Evolutionary conservation across 2,113 vertebrate species (phyloP).

Genomic region (Ibidorhyncha struthersii): DNA sequence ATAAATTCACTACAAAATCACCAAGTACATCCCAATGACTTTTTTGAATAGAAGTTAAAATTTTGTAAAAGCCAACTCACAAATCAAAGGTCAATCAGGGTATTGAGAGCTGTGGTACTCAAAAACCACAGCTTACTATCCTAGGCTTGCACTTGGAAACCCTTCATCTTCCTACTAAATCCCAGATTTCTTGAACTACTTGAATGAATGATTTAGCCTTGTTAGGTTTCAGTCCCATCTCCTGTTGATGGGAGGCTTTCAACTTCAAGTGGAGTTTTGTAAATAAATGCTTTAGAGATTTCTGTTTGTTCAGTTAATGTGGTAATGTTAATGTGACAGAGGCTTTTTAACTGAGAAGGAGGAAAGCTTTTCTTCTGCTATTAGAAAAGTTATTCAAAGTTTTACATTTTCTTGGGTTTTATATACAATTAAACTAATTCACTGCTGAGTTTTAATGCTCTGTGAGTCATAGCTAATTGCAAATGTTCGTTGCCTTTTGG

Average conservation of each 20-base stretch:
- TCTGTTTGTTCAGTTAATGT: neutral
- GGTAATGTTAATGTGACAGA: neutral
- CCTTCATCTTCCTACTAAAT: neutral
- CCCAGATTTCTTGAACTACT: neutral
- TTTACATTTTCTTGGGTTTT: neutral
- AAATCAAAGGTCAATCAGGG: neutral
- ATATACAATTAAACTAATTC: constrained; percentile 52
- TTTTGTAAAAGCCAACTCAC: neutral
- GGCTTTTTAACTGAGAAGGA: neutral
- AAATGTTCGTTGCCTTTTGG: constrained; percentile 44
- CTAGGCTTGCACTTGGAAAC: neutral
- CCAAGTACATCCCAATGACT: neutral
- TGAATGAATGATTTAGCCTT: neutral
- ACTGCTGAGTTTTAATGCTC: constrained; percentile 31
- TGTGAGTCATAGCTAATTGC: constrained; percentile 74
- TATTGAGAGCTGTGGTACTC: neutral
- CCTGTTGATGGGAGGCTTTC: neutral
- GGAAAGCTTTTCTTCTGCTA: neutral
- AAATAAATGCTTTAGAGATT: neutral
- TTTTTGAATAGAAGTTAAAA: neutral
- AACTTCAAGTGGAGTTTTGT: neutral
- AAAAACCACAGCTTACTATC: neutral
- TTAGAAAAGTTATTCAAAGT: neutral
- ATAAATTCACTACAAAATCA: neutral
- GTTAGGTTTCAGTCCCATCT: neutral